Percentiles rank a stretch among this genome's conserved stretches.
phyloP scores from a whole-genome alignment of 1,140 invertebrate species.

The Melitaea cinxia region DNA sequence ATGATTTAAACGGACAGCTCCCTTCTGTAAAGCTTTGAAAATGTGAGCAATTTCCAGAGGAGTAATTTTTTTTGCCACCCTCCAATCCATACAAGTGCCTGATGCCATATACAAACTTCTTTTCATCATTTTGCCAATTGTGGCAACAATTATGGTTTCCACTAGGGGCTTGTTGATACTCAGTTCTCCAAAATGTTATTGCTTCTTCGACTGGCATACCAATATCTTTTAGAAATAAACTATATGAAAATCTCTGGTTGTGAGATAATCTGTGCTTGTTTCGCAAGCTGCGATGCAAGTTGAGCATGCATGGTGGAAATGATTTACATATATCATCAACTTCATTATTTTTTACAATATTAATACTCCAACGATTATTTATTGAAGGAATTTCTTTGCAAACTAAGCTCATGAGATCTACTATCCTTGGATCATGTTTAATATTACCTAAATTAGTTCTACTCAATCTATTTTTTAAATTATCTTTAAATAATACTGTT shows the following conservation, averaged over 20 bases:
- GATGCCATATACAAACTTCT: slow-evolving; percentile 87
- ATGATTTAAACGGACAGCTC: slow-evolving; percentile 84
- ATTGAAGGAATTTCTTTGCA: slow-evolving; percentile 39
- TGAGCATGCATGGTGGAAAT: slow-evolving; percentile 90
- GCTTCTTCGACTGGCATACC: slow-evolving; percentile 85
- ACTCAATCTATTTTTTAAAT: slow-evolving; percentile 69
- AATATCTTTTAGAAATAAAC: slow-evolving; percentile 87
- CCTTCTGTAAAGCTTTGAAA: slow-evolving; percentile 83
- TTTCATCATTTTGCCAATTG: slow-evolving; percentile 84
- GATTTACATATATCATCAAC: slow-evolving; percentile 81
- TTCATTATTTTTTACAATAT: slow-evolving; percentile 66
- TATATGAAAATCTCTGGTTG: slow-evolving; percentile 86
- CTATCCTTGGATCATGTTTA: slow-evolving; percentile 76
- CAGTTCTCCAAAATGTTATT: slow-evolving; percentile 85
- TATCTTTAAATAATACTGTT: slow-evolving; percentile 75
- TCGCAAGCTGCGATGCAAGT: slow-evolving; percentile 84
- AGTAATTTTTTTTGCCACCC: slow-evolving; percentile 84
- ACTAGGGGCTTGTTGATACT: slow-evolving; percentile 83
- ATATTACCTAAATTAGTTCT: slow-evolving; percentile 52
- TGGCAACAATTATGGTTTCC: slow-evolving; percentile 82
- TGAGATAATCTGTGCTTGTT: slow-evolving; percentile 88
- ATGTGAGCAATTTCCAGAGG: slow-evolving; percentile 80
- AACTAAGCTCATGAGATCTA: slow-evolving; percentile 65
- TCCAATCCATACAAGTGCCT: slow-evolving; percentile 88
- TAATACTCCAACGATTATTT: slow-evolving; percentile 39